Evolutionary conservation across 2,113 vertebrate species (phyloP).

Genomic region (Dendropsophus ebraccatus): DNA sequence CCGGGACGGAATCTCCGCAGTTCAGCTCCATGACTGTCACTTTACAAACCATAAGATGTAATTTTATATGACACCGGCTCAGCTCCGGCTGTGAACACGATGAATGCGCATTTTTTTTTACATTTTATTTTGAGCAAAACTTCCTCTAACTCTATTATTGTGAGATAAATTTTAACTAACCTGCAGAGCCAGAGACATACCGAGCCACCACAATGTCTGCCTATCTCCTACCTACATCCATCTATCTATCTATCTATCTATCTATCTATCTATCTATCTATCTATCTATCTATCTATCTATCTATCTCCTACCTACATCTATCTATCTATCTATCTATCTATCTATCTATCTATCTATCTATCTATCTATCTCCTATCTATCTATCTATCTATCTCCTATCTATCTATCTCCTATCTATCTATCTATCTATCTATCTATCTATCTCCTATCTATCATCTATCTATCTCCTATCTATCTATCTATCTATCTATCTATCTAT

Average conservation of each 20-base stretch:
- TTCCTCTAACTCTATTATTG: constrained; percentile 1
- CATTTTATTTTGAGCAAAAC: neutral
- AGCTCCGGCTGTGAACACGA: constrained; percentile 20
- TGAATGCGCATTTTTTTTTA: constrained; percentile 37
- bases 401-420: no score
- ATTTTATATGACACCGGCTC: constrained; percentile 35
- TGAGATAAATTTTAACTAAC: no score
- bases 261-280: neutral
- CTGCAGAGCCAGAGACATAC: no score
- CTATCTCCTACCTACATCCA: no score
- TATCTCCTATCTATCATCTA: no score
- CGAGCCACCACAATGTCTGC: no score
- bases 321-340: neutral
- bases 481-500: no score
- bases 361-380: neutral
- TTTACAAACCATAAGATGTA: constrained; percentile 30
- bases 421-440: no score
- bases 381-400: neutral
- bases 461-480: no score
- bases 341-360: neutral
- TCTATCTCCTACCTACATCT: no score
- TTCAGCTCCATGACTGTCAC: neutral
- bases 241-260: neutral
- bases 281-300: no score
- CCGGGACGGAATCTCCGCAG: neutral